Conservation (phyloP, 1,140 invertebrate genomes). For the Drosophila nebulosa region DNA sequence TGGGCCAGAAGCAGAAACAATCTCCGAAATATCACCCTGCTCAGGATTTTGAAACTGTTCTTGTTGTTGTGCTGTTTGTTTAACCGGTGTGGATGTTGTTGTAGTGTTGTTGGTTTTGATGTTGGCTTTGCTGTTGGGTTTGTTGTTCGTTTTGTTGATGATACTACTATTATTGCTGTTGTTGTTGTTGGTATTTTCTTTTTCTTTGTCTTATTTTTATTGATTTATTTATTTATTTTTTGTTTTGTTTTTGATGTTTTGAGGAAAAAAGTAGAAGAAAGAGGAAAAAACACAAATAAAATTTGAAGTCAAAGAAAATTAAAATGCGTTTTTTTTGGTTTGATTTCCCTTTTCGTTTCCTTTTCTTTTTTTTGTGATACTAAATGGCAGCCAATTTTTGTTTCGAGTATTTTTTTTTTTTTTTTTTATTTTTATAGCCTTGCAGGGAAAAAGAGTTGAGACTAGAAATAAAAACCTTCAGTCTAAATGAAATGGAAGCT, state of each 20-base stretch:
- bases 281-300: slow-evolving; percentile 73
- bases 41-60: slow-evolving; percentile 17
- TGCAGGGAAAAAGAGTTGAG: neutral
- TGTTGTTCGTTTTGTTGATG: slow-evolving; percentile 56
- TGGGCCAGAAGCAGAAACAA: neutral
- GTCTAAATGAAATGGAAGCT: neutral
- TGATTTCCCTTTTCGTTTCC: slow-evolving; percentile 16
- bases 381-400: slow-evolving; percentile 60
- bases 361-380: slow-evolving; percentile 31
- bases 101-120: slow-evolving; percentile 43
- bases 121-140: slow-evolving; percentile 61
- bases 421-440: slow-evolving; percentile 8
- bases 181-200: neutral
- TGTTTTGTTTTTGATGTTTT: neutral
- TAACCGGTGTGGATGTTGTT: slow-evolving; percentile 64
- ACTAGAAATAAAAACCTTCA: neutral
- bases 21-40: neutral
- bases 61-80: slow-evolving; percentile 66
- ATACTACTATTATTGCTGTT: slow-evolving; percentile 1
- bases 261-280: slow-evolving; percentile 64
- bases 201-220: neutral
- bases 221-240: neutral
- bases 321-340: slow-evolving; percentile 41
- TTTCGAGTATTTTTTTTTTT: slow-evolving; percentile 16
- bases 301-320: slow-evolving; percentile 70